Conservation (phyloP, 2,888 invertebrate species). For the Girardia tigrina region DNA sequence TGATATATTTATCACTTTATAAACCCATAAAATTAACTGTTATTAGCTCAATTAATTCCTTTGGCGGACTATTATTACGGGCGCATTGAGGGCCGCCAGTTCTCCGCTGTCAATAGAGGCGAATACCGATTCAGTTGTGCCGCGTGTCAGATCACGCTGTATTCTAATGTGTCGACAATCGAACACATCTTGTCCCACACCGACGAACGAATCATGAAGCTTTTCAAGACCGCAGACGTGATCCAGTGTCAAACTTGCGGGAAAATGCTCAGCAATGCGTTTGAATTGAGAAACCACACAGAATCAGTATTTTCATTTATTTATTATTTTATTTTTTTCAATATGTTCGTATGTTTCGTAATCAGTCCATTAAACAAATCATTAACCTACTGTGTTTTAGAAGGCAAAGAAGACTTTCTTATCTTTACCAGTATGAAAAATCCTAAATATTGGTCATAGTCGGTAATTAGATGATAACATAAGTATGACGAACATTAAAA, state of each 20-base stretch:
- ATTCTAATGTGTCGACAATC: conserved; percentile 62
- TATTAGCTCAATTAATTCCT: conserved; percentile 45
- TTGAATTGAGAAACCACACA: conserved; percentile 59
- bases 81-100: conserved; percentile 44
- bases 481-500: no score
- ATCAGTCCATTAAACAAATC: no score
- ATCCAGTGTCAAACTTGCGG: conserved; percentile 61
- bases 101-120: conserved; percentile 44
- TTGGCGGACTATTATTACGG: conserved; percentile 49
- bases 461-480: no score
- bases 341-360: no score
- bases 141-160: conserved; percentile 58
- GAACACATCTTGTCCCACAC: conserved; percentile 63
- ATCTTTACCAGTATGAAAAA: no score
- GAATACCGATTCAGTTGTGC: conserved; percentile 55
- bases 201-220: conserved; percentile 52
- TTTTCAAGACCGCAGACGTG: conserved; percentile 48
- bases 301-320: conserved; percentile 51
- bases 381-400: no score
- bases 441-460: no score
- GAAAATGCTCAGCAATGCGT: conserved; percentile 57
- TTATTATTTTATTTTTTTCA: no score
- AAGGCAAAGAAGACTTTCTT: no score
- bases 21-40: no score
- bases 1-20: no score